phyloP scores from a whole-genome alignment of 1,140 invertebrate species.

The Oedothorax gibbosus region DNA sequence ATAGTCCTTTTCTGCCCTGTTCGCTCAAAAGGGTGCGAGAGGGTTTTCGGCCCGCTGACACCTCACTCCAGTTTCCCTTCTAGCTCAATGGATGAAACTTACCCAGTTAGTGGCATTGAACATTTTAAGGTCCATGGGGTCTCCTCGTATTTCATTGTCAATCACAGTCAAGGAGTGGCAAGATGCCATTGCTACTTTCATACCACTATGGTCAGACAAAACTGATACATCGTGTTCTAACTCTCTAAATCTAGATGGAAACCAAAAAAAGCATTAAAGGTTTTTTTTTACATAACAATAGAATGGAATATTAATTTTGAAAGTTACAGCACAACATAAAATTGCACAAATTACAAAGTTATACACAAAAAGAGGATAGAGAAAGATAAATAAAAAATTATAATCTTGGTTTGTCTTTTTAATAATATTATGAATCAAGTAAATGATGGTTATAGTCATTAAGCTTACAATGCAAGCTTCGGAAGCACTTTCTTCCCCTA shows the following conservation, averaged over 20 bases:
- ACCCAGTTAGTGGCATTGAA: conserved; percentile 86
- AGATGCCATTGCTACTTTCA: conserved; percentile 77
- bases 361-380: not conserved
- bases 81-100: conserved; percentile 1
- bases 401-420: too few species aligned
- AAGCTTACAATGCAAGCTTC: too few species aligned
- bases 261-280: not conserved
- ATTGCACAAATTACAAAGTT: not conserved
- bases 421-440: too few species aligned
- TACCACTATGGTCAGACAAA: conserved; percentile 37
- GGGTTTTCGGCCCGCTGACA: too few species aligned
- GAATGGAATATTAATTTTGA: not conserved
- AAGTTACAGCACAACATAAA: not conserved
- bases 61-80: too few species aligned
- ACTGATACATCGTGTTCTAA: conserved; percentile 25
- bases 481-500: too few species aligned
- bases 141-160: conserved; percentile 80
- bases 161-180: conserved; percentile 87
- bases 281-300: not conserved
- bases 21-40: too few species aligned
- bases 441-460: too few species aligned
- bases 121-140: conserved; percentile 89
- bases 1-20: too few species aligned
- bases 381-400: too few species aligned
- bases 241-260: conserved; percentile 49